Conservation (phyloP, 2,113 vertebrate species). For the Clarias macrocephalus region DNA sequence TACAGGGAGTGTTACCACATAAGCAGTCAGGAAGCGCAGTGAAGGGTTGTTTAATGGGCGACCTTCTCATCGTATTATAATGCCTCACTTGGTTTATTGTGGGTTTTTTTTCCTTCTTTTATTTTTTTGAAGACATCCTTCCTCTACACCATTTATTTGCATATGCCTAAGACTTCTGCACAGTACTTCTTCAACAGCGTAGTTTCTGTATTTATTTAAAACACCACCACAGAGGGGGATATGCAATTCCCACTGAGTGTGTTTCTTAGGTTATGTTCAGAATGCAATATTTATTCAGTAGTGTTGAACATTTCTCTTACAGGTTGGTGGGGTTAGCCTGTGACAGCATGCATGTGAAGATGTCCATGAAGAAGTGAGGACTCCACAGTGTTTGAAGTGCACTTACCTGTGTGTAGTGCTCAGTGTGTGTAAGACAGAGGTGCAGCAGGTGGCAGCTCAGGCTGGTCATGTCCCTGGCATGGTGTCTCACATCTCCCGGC, state of each 20-base stretch:
- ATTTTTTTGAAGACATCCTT: too few relatives aligned
- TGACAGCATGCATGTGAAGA: background rate
- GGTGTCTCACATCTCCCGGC: background rate
- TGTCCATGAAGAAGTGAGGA: too few relatives aligned
- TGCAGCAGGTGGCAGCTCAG: background rate
- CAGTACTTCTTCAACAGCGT: too few relatives aligned
- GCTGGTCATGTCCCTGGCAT: background rate
- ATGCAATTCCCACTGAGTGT: background rate
- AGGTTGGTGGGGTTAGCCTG: background rate
- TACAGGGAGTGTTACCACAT: too few relatives aligned
- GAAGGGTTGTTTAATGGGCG: too few relatives aligned
- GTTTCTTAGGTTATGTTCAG: background rate
- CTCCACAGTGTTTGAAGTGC: background rate
- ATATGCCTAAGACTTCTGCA: too few relatives aligned
- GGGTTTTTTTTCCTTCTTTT: too few relatives aligned
- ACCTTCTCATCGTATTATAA: too few relatives aligned
- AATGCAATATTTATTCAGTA: background rate
- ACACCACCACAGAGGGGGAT: background rate
- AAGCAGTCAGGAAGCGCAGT: too few relatives aligned
- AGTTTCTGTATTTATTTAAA: background rate
- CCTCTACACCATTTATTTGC: too few relatives aligned
- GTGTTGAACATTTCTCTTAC: background rate
- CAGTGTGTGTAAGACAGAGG: background rate
- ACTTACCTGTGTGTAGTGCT: conserved; percentile 13
- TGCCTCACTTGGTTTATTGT: too few relatives aligned